Evolutionary conservation across 2,888 invertebrate species (phyloP).

Genomic region (Pyralis farinalis): DNA sequence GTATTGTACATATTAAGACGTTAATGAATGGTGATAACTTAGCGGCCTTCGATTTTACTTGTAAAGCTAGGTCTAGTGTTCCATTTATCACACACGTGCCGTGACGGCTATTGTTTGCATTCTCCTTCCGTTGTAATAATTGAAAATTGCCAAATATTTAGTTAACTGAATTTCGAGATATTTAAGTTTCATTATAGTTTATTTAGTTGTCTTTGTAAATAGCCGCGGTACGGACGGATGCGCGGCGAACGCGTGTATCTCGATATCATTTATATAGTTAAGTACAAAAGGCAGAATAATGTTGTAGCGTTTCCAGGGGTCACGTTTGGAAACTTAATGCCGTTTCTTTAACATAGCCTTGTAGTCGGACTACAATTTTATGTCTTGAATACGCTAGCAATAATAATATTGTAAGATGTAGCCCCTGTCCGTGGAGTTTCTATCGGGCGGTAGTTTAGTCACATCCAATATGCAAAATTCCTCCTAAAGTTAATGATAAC

Average conservation of each 20-base stretch:
- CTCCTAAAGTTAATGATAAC: too few species aligned
- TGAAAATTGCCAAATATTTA: conserved; percentile 70
- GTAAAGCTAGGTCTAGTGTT: conserved; percentile 76
- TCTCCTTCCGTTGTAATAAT: conserved; percentile 44
- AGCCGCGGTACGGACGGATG: conserved; percentile 39
- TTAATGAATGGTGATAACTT: conserved; percentile 78
- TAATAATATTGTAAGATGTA: too few species aligned
- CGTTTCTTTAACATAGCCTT: background rate
- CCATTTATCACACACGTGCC: conserved; percentile 44
- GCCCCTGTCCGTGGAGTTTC: too few species aligned
- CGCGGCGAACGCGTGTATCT: conserved; percentile 37
- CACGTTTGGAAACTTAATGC: background rate
- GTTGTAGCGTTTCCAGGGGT: conserved; percentile 10
- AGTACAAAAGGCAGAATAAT: conserved; percentile 46
- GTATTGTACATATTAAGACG: conserved; percentile 64
- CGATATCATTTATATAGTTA: conserved; percentile 37
- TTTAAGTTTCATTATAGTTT: conserved; percentile 50
- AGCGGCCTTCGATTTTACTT: conserved; percentile 80
- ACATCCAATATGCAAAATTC: too few species aligned
- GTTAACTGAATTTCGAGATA: conserved; percentile 47
- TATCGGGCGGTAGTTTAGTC: too few species aligned
- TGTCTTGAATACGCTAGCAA: background rate
- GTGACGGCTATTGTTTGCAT: conserved; percentile 42
- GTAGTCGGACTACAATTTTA: background rate
- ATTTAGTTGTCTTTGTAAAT: conserved; percentile 66